Conservation (phyloP, 2,113 vertebrate genomes). For the Pyrgilauda ruficollis region DNA sequence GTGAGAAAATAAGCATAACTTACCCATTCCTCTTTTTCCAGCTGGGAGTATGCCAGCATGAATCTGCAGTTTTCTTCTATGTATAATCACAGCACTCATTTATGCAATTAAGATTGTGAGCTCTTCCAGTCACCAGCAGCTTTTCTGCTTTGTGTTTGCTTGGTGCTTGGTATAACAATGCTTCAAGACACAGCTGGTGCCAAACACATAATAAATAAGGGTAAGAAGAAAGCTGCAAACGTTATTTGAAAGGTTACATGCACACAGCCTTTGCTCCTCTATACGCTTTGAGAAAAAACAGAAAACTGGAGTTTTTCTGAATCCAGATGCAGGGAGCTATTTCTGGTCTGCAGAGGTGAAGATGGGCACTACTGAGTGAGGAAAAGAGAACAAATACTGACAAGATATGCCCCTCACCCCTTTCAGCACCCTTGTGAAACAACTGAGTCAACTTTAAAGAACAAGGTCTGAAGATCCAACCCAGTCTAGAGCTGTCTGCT, state of each 20-base stretch:
- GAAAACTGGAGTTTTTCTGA: not conserved
- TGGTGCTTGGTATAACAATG: not conserved
- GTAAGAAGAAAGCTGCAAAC: not conserved
- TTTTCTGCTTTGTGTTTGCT: constrained; percentile 12
- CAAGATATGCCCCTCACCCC: not conserved
- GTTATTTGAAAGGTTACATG: not conserved
- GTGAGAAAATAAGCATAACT: not conserved
- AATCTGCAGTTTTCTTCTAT: not conserved
- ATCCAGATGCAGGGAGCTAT: not conserved
- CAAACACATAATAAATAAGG: constrained; percentile 11
- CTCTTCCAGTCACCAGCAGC: not conserved
- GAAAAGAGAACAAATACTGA: not conserved
- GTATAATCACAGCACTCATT: not conserved
- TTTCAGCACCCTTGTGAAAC: not conserved
- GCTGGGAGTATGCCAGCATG: not conserved
- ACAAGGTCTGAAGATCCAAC: not conserved
- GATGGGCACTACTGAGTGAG: not conserved
- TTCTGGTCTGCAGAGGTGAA: not conserved
- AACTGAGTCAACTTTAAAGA: not conserved
- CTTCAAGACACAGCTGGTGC: not conserved
- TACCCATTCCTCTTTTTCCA: not conserved
- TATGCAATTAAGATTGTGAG: not conserved
- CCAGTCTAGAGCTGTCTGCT: not conserved
- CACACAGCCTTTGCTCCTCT: not conserved
- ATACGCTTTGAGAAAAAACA: not conserved